Base-by-base conservation (phyloP, 2,113 vertebrate species). In the Gymnarchus niloticus region DNA sequence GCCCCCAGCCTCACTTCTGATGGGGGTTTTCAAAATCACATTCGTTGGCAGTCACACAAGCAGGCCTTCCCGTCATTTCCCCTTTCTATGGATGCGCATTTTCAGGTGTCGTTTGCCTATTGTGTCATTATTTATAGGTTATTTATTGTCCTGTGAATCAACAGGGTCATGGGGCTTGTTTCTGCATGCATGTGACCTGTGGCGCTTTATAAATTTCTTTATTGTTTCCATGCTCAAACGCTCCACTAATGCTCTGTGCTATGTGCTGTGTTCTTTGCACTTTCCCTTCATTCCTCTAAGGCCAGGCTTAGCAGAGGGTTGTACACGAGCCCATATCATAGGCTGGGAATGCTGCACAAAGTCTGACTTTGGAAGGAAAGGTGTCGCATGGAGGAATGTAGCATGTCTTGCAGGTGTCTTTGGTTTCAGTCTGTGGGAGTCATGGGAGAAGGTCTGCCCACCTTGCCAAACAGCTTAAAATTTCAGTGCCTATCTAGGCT, bases 101-200 rank as follows among this genome's bases (percentile, higher is more conserved):
- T 28, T 51, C 44, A 14, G 77, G 19, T 0, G 77, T 44, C 48
- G 48, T 81, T 1, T 3, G n/a, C 23, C 44, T 28, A 3, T 51
- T 81, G 46, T 48, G 46, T 48, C 49, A 23, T 81, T 81, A 48
- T 81, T 80, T 51, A 80, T 80, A n/a, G 61, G 61, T 69, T 69
- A 69, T 69, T 73, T 81, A 73, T 73, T 73, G 65, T 48, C 77
- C 77, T 51, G 44, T 25, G 46, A 81, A 81, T 49, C 48, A 49
- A 81, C 44, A 6, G 21, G 21, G 21, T 51, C 23, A 6, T 81
- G 77, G 44, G 48, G n/a, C 25, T 4, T 48, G 48, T 51, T 81
- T 44, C 77, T n/a, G 0, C 25, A 9, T 81, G 25, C 33, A 41
- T 41, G 33, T 41, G 65, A 73, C 65, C 65, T 73, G 41, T 73